phyloP scores from a whole-genome alignment of 2,797 vertebrate species.

The Chrysocyon brachyurus region DNA sequence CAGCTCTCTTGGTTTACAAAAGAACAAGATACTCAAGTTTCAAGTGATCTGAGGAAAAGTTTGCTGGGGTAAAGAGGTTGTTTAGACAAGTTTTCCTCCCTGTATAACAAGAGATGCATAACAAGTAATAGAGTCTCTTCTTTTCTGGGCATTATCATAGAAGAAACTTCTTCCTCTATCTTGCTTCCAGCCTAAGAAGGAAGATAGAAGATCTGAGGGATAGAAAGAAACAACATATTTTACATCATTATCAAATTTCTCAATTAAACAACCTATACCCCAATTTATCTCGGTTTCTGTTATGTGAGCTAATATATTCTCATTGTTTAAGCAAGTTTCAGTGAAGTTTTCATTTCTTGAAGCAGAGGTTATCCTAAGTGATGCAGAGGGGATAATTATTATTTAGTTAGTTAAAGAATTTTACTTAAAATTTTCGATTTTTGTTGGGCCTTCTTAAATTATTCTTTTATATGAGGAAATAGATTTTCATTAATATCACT shows the following conservation, averaged over 20 bases:
- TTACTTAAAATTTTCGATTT: neutral
- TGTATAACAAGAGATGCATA: neutral
- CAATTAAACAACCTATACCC: neutral
- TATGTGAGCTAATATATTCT: neutral
- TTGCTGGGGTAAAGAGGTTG: fast-evolving
- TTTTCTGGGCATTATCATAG: neutral
- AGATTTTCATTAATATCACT: neutral
- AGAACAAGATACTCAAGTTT: neutral
- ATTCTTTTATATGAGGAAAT: neutral
- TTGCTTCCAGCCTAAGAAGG: neutral
- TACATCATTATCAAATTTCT: neutral
- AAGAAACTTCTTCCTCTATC: neutral
- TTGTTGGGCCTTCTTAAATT: neutral
- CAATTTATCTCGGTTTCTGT: neutral
- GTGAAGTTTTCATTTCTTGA: neutral
- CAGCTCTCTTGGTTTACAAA: neutral
- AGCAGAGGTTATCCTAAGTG: neutral
- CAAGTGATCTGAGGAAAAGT: neutral
- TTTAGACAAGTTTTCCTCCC: neutral
- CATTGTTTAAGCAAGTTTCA: neutral
- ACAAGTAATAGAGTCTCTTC: neutral
- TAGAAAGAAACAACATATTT: neutral
- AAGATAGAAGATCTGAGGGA: neutral
- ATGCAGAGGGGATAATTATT: neutral
- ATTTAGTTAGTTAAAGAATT: slow-evolving; percentile 36